A percentile compares a stretch with the other conserved stretches of the same genome.
phyloP scores from a whole-genome alignment of 2,113 vertebrate species.

The Hucho hucho region DNA sequence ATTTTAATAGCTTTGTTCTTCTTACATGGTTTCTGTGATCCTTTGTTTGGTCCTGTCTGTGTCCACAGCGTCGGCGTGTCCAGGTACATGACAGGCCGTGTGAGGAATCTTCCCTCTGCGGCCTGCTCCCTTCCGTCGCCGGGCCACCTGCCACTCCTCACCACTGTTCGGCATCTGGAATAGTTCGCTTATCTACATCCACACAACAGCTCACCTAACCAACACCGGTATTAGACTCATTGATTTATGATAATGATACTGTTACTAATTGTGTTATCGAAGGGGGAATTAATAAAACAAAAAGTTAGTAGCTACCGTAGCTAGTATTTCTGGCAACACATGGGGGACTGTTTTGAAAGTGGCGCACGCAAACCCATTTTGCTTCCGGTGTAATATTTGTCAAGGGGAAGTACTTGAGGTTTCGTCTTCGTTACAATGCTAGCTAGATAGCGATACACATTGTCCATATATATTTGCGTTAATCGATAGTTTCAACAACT shows the following conservation, averaged over 20 bases:
- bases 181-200: no score
- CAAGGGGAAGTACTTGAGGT: conserved; percentile 10
- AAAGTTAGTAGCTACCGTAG: not conserved
- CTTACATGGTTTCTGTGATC: conserved; percentile 65
- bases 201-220: no score
- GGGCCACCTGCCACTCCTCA: conserved; percentile 67
- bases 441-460: not conserved
- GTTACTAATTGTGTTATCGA: no score
- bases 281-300: no score
- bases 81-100: not conserved
- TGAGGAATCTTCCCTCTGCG: conserved; percentile 31
- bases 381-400: conserved; percentile 44
- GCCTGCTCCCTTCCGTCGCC: conserved; percentile 60
- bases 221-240: no score
- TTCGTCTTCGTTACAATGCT: not conserved
- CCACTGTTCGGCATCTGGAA: conserved; percentile 51
- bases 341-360: not conserved
- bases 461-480: not conserved
- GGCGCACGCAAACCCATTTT: not conserved
- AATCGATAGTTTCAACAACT: not conserved
- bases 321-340: not conserved
- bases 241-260: no score
- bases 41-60: conserved; percentile 44
- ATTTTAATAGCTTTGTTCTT: not conserved
- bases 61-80: conserved; percentile 33